Percentiles rank a stretch among this genome's conserved stretches.
phyloP scores from a whole-genome alignment of 2,113 vertebrate species.

The Marmota monax region DNA sequence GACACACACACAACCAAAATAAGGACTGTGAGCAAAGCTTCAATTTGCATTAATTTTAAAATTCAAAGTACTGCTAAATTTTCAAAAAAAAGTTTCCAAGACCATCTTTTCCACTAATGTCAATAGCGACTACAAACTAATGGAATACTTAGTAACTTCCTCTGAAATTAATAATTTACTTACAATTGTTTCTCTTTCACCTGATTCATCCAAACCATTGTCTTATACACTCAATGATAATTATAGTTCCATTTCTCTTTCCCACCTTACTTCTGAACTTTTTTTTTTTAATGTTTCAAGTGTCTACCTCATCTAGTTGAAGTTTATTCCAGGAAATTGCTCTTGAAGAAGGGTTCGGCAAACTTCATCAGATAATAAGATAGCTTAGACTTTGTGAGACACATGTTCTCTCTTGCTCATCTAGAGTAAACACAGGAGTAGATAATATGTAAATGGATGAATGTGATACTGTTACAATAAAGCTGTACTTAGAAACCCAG shows the following conservation, averaged over 20 bases:
- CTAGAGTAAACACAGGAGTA: neutral
- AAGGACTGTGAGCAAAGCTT: neutral
- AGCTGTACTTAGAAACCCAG: neutral
- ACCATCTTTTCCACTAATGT: neutral
- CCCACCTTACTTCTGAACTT: neutral
- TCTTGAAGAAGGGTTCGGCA: neutral
- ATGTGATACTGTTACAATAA: neutral
- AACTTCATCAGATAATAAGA: neutral
- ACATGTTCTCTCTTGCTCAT: neutral
- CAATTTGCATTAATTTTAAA: constrained; percentile 28
- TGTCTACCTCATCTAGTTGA: neutral
- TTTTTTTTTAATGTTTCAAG: neutral
- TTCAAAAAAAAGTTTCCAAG: neutral
- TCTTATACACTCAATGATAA: neutral
- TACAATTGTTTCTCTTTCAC: neutral
- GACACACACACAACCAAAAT: too few relatives aligned
- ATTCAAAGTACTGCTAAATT: neutral
- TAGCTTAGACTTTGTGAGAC: neutral
- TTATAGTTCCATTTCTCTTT: neutral
- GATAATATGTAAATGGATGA: neutral
- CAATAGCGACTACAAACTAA: neutral
- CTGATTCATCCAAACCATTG: neutral
- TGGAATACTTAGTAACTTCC: neutral
- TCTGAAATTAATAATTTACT: neutral
- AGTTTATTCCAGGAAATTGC: neutral